Evolutionary conservation across 2,888 invertebrate genomes (phyloP), one percentile per base, ranked within the genome.

Genomic region (Lasioglossum morio): DNA sequence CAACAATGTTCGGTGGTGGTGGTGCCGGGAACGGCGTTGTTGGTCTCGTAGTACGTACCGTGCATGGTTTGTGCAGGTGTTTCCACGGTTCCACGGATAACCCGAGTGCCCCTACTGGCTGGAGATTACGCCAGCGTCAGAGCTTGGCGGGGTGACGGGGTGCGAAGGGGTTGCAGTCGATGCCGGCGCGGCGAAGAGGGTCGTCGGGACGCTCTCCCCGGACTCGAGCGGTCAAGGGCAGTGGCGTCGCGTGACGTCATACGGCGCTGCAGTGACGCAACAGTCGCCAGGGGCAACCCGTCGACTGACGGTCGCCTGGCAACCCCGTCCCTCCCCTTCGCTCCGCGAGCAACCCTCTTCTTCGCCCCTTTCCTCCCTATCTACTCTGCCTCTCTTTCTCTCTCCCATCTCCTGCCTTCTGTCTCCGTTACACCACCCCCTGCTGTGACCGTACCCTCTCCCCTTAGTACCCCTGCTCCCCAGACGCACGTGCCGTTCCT

Each of bases 181-280:
- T 66, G 66, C 66, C 63, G 63, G 53, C 53, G 60, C 27, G 82
- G 77, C 72, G 74, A 74, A 82, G 82, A 82, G 86, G 87, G 88
- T 90, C 87, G 89, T 53, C 84, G 79, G 90, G 88, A 88, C 90
- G 90, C 90, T 90, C 87, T 90, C 89, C 85, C 86, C 87, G 84
- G 86, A 88, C 89, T 89, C 89, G 88, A 91, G 86, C 93, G 94
- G 94, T 94, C 94, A 94, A 94, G 94, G 94, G 90, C 94, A 94
- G 92, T 92, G 92, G 93, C 93, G 94, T 92, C 91, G 90, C 87
- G 92, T 94, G 93, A 94, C 94, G 94, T 94, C 94, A 94, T 91
- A 88, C 90, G 92, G 86, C 92, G 93, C 93, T 92, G 93, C 94
- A 94, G 93, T 94, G 94, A 94, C 94, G 94, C 94, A 94, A 94